These are phyloP conservation scores for Ara ararauna DNA, from an alignment of 2,797 vertebrate species.

Conservation along the genomic window DNA sequence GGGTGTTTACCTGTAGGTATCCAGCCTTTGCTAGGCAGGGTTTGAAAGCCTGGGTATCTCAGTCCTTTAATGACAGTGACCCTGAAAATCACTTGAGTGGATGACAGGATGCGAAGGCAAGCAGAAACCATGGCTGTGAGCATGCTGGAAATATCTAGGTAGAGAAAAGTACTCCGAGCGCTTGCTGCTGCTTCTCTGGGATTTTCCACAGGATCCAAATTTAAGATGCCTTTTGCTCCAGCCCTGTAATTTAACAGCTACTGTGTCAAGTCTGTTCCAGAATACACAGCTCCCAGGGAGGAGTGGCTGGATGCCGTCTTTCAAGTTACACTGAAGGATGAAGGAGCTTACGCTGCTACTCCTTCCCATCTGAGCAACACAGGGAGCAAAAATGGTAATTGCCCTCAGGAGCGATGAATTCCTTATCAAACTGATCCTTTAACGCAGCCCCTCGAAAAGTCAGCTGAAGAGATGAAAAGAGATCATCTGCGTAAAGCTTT, in stretches of 20 bases:
- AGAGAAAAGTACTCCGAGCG: background rate
- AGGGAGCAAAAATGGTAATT: conserved; percentile 46
- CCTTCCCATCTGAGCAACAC: conserved; percentile 30
- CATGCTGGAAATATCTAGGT: background rate
- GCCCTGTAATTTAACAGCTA: conserved; percentile 63
- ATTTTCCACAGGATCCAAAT: conserved; percentile 60
- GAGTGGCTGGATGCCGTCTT: conserved; percentile 20
- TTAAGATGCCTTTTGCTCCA: conserved; percentile 43
- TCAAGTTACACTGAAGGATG: conserved; percentile 33
- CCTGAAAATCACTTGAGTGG: background rate
- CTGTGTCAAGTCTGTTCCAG: conserved; percentile 55
- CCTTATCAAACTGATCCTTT: conserved; percentile 51
- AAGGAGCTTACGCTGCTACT: conserved; percentile 28
- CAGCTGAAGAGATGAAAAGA: conserved; percentile 65
- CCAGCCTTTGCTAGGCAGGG: background rate
- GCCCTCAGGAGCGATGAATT: conserved; percentile 41
- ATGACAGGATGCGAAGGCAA: background rate
- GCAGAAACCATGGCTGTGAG: background rate
- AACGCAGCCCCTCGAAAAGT: conserved; percentile 44
- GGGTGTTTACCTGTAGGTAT: background rate
- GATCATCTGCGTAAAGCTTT: conserved; percentile 58
- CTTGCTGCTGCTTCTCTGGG: conserved; percentile 46
- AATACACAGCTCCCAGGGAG: conserved; percentile 35
- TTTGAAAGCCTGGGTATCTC: background rate
- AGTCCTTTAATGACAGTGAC: background rate